Base-by-base conservation (phyloP, 2,113 vertebrate species). In the Trochalopteron elliotii region DNA sequence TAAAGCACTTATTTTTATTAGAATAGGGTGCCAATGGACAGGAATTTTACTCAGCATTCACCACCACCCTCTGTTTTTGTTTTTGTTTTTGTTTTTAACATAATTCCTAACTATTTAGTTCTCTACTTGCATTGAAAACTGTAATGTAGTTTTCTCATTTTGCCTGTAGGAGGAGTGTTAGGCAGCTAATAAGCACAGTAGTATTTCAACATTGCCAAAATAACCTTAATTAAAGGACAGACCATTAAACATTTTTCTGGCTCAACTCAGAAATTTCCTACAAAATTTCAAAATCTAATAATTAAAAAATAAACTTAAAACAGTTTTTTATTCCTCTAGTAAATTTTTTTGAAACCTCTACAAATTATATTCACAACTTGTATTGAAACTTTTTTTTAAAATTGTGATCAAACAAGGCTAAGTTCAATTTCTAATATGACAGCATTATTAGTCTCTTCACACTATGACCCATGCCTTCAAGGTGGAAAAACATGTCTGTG, bases 161-260 rank as follows among this genome's bases (percentile, higher is more conserved):
- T 85, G 87, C 98, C 98, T 98, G 96, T 96, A 98, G 98, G 97
- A 97, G 98, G 98, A 97, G 97, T 80, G 83, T 89, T 96, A 96
- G 93, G 96, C 95, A 97, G 86, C 68, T 96, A 96, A 97, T 96
- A 90, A 90, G 40, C 79, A 63, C 64, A 86, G 64, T 1, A 80
- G 9, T 13, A 83, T 86, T 49, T 55, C 24, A 25, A 65, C 49
- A 52, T 15, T 50, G 33, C 19, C 47, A 83, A 90, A 93, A 75
- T 12, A 91, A 64, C 35, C 4, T 55, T 40, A 35, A 40, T 53
- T 79, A 69, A 88, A 72, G 20, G 50, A 61, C 15, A 90, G 69
- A 18, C 49, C 42, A 45, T 30, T 71, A 70, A 93, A 63, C 2
- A 39, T 35, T 59, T 67, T 74, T 18, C 37, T 79, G 22, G 11